phyloP scores from a whole-genome alignment of 2,113 vertebrate species.

The Cryptotis parvus region DNA sequence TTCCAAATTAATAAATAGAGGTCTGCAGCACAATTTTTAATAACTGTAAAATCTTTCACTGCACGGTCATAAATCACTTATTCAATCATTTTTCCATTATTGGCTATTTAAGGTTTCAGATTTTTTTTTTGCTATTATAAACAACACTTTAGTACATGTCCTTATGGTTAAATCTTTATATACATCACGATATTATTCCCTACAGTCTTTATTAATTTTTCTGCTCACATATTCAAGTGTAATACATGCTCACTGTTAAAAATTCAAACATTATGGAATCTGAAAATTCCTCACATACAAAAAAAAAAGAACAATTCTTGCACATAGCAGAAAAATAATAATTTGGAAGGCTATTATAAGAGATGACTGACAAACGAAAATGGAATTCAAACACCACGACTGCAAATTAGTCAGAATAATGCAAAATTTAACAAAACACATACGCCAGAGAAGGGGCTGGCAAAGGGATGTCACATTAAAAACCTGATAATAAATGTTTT shows the following conservation, averaged over 20 bases:
- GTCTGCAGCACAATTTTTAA: constrained; percentile 33
- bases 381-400: constrained; percentile 49
- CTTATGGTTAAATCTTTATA: background rate
- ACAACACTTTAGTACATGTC: background rate
- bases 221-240: constrained; percentile 25
- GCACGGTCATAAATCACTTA: constrained; percentile 21
- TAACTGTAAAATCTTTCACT: background rate
- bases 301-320: constrained; percentile 56
- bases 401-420: constrained; percentile 67
- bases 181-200: constrained; percentile 13
- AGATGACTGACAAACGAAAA: constrained; percentile 75
- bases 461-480: constrained; percentile 61
- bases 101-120: background rate
- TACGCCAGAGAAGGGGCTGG: constrained; percentile 28
- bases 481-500: constrained; percentile 73
- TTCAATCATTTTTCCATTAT: constrained; percentile 34
- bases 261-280: constrained; percentile 49
- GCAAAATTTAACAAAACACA: constrained; percentile 72
- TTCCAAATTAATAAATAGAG: constrained; percentile 31
- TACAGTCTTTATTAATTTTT: constrained; percentile 51
- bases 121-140: constrained; percentile 43
- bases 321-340: constrained; percentile 62
- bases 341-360: constrained; percentile 66
- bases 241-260: constrained; percentile 53
- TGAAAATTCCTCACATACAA: constrained; percentile 49